Evolutionary conservation across 2,797 vertebrate species (phyloP).

Genomic region (Acomys russatus): DNA sequence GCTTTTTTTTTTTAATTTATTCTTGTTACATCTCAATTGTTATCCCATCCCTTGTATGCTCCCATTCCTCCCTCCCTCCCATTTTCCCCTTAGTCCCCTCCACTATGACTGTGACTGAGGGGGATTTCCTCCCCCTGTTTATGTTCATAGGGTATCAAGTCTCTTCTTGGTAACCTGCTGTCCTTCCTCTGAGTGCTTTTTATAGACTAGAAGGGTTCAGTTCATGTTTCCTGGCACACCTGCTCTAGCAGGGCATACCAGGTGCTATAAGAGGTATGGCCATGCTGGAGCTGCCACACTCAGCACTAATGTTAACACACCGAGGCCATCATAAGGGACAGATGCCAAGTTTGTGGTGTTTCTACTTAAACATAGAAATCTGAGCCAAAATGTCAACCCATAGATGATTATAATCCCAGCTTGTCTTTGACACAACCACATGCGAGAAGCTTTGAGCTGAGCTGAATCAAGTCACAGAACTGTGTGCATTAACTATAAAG

Average conservation of each 20-base stretch:
- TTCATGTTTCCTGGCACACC: slow-evolving; percentile 14
- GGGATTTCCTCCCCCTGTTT: too few relatives aligned
- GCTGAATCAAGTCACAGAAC: background rate
- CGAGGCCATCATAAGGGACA: background rate
- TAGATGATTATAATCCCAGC: background rate
- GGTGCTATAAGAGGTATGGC: background rate
- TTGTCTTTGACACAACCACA: background rate
- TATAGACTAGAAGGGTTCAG: background rate
- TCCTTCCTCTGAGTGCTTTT: too few relatives aligned
- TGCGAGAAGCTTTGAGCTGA: background rate
- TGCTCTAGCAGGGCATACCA: slow-evolving; percentile 7
- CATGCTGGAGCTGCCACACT: background rate
- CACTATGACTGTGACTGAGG: too few relatives aligned
- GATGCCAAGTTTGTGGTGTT: background rate
- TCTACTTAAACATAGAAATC: background rate
- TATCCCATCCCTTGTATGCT: too few relatives aligned
- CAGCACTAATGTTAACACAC: background rate
- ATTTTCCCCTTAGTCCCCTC: too few relatives aligned
- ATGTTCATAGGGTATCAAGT: too few relatives aligned
- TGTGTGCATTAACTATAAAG: background rate
- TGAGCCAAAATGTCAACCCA: background rate
- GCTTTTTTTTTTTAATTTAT: too few relatives aligned
- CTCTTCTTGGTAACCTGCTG: too few relatives aligned
- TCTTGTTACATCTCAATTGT: too few relatives aligned
- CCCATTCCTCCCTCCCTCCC: too few relatives aligned